A percentile compares a stretch with the other conserved stretches of the same genome.
phyloP scores from a whole-genome alignment of 2,113 vertebrate genomes.

The crab-eating macaque (Macaca fascicularis) region T2T-MFA8v1.1 NC_088376.1:185534501-185535000 shows the following conservation, averaged over 20 bases:
- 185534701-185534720: not conserved
- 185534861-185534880: not conserved
- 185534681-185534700: not conserved
- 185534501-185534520: not conserved
- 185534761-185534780: not conserved
- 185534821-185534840: not conserved
- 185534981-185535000: not conserved
- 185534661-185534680: not conserved
- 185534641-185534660: not conserved
- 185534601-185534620: not conserved
- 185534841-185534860: not conserved
- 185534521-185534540: not conserved
- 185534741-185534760: slow-evolving; percentile 33
- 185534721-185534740: not conserved
- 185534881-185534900: not conserved
- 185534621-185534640: not conserved
- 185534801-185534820: not conserved
- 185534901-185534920: not conserved
- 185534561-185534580: not conserved
- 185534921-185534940: not conserved
- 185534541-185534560: not conserved
- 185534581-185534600: not conserved
- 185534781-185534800: slow-evolving; percentile 27
- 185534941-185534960: not conserved
- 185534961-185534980: not conserved